phyloP scores from a whole-genome alignment of 2,888 invertebrate genomes.

The Fragum whitleyi region DNA sequence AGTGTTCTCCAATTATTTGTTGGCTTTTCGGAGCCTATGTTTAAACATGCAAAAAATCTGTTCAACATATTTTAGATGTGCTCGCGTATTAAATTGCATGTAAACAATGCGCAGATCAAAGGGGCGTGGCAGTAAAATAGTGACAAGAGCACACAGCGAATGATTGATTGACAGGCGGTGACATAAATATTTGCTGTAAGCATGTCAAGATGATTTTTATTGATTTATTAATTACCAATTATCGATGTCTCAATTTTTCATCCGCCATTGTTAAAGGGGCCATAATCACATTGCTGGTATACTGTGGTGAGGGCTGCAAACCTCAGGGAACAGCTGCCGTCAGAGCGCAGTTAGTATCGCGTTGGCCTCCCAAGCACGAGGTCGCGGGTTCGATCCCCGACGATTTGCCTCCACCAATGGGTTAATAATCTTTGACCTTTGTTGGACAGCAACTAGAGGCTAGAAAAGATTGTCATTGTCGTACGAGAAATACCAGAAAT shows the following conservation, averaged over 20 bases:
- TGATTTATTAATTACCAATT: not conserved
- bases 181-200: constrained; percentile 26
- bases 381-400: not conserved
- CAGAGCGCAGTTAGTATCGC: not conserved
- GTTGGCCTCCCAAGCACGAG: not conserved
- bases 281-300: not conserved
- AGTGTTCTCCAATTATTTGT: no score
- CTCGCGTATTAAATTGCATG: not conserved
- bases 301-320: not conserved
- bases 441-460: no score
- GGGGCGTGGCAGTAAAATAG: not conserved
- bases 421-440: no score
- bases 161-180: constrained; percentile 9
- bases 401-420: no score
- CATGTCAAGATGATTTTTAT: not conserved
- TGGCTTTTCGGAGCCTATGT: no score
- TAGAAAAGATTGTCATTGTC: no score
- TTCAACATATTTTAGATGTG: not conserved
- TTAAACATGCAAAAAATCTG: not conserved
- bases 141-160: not conserved
- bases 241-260: not conserved
- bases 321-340: no score
- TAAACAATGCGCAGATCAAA: not conserved
- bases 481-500: no score
- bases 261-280: not conserved